Evolutionary conservation across 2,797 vertebrate species (phyloP).

Genomic region (Hyperoplus immaculatus): DNA sequence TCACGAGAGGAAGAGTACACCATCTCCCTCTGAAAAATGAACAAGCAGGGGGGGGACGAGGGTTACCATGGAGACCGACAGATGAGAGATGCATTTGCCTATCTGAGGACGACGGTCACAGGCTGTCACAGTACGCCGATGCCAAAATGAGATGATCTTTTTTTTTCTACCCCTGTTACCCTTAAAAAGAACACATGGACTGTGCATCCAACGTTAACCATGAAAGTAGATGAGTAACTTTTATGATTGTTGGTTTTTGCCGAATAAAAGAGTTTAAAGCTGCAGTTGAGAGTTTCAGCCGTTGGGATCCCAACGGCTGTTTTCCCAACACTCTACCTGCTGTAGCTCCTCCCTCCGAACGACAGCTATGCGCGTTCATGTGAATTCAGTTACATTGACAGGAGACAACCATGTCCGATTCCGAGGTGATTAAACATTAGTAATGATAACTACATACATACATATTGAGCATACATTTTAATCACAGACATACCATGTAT

Average conservation of each 20-base stretch:
- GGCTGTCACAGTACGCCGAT: conserved; percentile 18
- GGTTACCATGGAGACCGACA: conserved; percentile 67
- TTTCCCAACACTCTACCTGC: too few species aligned
- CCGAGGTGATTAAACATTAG: too few species aligned
- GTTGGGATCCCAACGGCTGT: too few species aligned
- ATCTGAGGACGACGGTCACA: conserved; percentile 19
- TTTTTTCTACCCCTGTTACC: too few species aligned
- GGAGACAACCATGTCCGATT: too few species aligned
- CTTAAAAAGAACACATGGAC: background rate
- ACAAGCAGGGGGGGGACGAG: conserved; percentile 11
- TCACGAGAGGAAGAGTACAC: conserved; percentile 94
- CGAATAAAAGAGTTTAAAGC: background rate
- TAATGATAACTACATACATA: too few species aligned
- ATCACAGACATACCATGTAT: too few species aligned
- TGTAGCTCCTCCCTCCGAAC: too few species aligned
- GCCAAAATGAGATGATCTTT: conserved; percentile 5
- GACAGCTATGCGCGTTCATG: too few species aligned
- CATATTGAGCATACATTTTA: too few species aligned
- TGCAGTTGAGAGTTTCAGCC: too few species aligned
- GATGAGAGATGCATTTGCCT: conserved; percentile 33
- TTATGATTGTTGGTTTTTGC: conserved; percentile 11
- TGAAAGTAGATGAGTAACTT: background rate
- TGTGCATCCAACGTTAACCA: background rate
- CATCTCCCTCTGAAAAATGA: conserved; percentile 93
- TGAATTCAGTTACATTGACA: too few species aligned